Evolutionary conservation across 1,140 invertebrate species (phyloP), one percentile per base, ranked within the genome.

Genomic region (Drosophila bipectinata): DNA sequence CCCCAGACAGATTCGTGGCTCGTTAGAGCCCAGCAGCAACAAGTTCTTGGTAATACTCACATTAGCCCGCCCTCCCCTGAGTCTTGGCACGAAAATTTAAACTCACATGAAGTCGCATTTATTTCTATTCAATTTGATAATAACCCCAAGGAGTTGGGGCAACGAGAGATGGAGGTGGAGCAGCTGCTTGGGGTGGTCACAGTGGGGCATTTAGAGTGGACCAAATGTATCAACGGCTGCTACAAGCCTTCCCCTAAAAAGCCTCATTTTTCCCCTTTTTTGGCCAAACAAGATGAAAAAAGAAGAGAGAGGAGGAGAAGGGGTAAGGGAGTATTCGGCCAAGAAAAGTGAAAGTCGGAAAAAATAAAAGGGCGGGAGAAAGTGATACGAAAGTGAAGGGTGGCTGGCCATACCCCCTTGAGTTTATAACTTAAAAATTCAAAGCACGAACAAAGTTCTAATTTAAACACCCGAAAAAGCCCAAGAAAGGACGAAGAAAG

Each of bases 391-490:
- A 76, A 15, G 18, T 28, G 57, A 7, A 4, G 1, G 9, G 18
- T 18, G 39, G 14, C 39, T 12, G 32, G 49, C 18, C n/a, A 85
- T 87, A 88, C 82, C 82, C 83, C 83, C 83, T 82, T 88, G 83
- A 87, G 83, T 87, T 87, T 87, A 87, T 88, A 87, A 87, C 83
- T 87, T 87, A 87, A 87, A 87, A 87, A 87, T 87, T 87, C 83
- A 87, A 88, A 87, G 83, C 83, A 87, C 83, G 83, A 87, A 87
- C 79, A 88, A 87, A 83, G 83, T 87, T 87, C 83, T 87, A 87
- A 87, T 87, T 87, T 87, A 87, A 87, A 87, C 83, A 88, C 83
- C 78, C 51, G 74, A 63, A 71, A 73, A 44, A 18, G 9, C 41
- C 41, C 14, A 44, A 12, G 14, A 44, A 44, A 44, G 41, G 41